Evolutionary conservation across 2,113 vertebrate genomes (phyloP).

Genomic region (Hypomesus transpacificus): DNA sequence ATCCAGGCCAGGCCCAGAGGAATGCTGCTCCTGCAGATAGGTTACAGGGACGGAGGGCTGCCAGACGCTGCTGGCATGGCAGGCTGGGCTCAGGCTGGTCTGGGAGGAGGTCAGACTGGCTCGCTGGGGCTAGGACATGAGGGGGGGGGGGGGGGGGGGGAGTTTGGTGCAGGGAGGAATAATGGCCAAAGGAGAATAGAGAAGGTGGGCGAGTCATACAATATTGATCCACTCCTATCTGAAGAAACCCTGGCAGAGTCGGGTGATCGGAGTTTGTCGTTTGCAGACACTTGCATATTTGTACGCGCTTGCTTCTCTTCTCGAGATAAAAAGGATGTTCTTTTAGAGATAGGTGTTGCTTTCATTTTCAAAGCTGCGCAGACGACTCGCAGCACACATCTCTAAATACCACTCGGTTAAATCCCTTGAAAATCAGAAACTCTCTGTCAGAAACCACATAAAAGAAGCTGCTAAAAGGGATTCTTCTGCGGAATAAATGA

Average conservation of each 20-base stretch:
- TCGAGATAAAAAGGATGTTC: conserved; percentile 60
- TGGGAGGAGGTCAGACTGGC: conserved; percentile 59
- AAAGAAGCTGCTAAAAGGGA: conserved; percentile 69
- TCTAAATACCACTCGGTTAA: conserved; percentile 73
- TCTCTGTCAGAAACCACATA: conserved; percentile 69
- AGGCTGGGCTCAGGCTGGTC: conserved; percentile 48
- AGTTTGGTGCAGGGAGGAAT: conserved; percentile 62
- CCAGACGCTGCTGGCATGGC: conserved; percentile 55
- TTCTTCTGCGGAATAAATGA: conserved; percentile 66
- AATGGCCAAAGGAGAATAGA: conserved; percentile 59
- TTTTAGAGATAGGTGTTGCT: conserved; percentile 69
- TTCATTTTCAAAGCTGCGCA: conserved; percentile 73
- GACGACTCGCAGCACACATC: conserved; percentile 61
- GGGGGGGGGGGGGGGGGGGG: conserved; percentile 52
- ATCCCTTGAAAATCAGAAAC: conserved; percentile 70
- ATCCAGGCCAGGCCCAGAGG: conserved; percentile 70
- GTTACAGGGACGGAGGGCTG: conserved; percentile 52
- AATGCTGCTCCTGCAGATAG: conserved; percentile 66
- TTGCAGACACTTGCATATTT: conserved; percentile 58
- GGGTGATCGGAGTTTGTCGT: conserved; percentile 20
- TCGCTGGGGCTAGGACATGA: conserved; percentile 53
- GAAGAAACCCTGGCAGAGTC: conserved; percentile 55
- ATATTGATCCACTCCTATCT: conserved; percentile 64
- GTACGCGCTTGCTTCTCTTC: conserved; percentile 61
- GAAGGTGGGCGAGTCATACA: conserved; percentile 57